A percentile compares a stretch with the other conserved stretches of the same genome.
phyloP scores from a whole-genome alignment of 1,140 invertebrate species.

The Sinonovacula constricta region DNA sequence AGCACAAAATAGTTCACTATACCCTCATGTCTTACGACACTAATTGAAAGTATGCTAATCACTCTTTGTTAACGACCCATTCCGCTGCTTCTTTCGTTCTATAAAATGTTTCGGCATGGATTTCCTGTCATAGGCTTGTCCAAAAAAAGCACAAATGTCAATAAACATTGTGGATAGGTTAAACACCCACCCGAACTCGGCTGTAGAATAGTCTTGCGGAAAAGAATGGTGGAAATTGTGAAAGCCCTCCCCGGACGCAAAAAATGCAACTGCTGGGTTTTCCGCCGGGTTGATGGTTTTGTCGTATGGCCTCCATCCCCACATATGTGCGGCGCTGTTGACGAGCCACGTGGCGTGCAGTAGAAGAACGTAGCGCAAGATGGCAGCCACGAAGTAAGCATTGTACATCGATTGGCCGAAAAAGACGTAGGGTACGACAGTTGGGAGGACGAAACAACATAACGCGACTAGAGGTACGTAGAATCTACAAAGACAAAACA shows the following conservation, averaged over 20 bases:
- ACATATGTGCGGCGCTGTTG: slow-evolving; percentile 96
- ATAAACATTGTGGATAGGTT: slow-evolving; percentile 91
- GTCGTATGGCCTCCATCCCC: slow-evolving; percentile 95
- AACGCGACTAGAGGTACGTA: slow-evolving; percentile 90
- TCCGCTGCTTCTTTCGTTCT: slow-evolving; percentile 80
- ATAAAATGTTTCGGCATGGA: slow-evolving; percentile 86
- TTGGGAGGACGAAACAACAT: slow-evolving; percentile 92
- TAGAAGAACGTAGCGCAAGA: slow-evolving; percentile 91
- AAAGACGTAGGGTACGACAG: slow-evolving; percentile 87
- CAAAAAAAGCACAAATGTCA: slow-evolving; percentile 87
- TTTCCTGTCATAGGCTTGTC: slow-evolving; percentile 93
- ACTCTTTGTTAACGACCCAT: no score
- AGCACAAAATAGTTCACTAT: no score
- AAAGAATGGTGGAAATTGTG: slow-evolving; percentile 98
- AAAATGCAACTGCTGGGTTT: slow-evolving; percentile 79
- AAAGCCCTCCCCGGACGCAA: slow-evolving; percentile 86
- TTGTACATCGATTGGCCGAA: slow-evolving; percentile 91
- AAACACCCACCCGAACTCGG: slow-evolving; percentile 86
- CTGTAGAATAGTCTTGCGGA: slow-evolving; percentile 88
- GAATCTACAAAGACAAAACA: slow-evolving; percentile 85
- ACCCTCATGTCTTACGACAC: no score
- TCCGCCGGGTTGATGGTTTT: slow-evolving; percentile 83
- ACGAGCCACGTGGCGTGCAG: slow-evolving; percentile 97
- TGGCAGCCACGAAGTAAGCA: slow-evolving; percentile 89
- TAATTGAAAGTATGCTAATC: no score